Evolutionary conservation across 2,113 vertebrate genomes (phyloP), one percentile per base, ranked within the genome.

Genomic region (Phylloscopus trochilus): DNA sequence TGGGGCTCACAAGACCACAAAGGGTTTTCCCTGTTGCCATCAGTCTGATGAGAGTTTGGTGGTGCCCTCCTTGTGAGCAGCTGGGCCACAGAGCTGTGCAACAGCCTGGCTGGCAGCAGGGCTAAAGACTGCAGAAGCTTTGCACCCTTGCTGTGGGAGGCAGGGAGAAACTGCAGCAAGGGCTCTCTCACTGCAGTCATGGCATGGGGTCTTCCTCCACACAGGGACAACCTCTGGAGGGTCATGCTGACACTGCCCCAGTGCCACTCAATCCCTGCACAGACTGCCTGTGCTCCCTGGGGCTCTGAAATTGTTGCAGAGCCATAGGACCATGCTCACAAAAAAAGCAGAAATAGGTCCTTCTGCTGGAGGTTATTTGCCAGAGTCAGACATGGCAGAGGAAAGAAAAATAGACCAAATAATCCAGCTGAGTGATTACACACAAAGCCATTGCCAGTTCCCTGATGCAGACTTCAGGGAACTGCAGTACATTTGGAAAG

Each of bases 401-500:
- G 47, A 85, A 72, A 85, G 55, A 58, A 85, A 85, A 92, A 73
- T 1, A 53, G 53, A 73, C 6, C 79, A 62, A 63, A 76, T 63
- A 75, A 62, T 63, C n/a, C 53, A 83, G 53, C 72, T 46, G 64
- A 88, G 53, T 17, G n/a, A 39, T 87, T 69, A 33, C 53, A 82
- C 74, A 53, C 6, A 2, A 39, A 91, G 37, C 16, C 26, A 18
- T 18, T 76, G 63, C 63, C 92, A 77, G 70, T 6, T 88, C 46
- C 26, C 83, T 55, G 33, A 39, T 49, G 60, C 35, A 89, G 86
- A 67, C 83, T 86, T 86, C 11, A 15, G 73, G 83, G 91, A 95
- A 63, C 91, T 86, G 55, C 33, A 77, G 47, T 16, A 49, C 15
- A 6, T 85, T 68, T 82, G 73, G 46, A 86, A 96, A 91, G 94